Base-by-base conservation (phyloP, 1,140 invertebrate species). In the Andricus grossulariae region DNA sequence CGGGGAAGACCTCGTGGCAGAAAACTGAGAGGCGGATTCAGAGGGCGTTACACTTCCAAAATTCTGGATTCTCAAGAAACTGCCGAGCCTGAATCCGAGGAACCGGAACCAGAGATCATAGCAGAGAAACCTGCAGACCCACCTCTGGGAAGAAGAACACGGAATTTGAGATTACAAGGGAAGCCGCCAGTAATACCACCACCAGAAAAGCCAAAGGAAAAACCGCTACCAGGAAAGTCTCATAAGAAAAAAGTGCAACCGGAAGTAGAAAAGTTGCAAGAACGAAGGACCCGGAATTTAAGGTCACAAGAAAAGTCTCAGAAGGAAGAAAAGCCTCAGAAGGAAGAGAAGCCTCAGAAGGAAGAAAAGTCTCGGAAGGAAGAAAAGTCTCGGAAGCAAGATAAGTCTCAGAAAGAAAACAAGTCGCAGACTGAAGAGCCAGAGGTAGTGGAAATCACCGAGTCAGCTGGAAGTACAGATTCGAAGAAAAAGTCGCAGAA, bases 1-100 rank as follows among this genome's bases (percentile, higher is more conserved):
- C 84, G 86, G 49, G 88, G 88, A 32, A 87, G 89, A 77, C 88
- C 85, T 77, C 90, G 89, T 10, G 85, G 88, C 25, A 86, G 87
- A 75, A 81, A 87, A 50, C 83, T 84, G n/a, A 83, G 82, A 3
- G 76, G 74, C 51, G 79, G 80, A 21, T 83, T 57, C 0, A 73
- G 25, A n/a, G 78, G 21, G 0, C 75, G 15, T 72, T 79, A 50
- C 3, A 50, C 1, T 15, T 60, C 18, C 57, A 78, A 13, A 82
- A 82, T 19, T 75, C 71, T 39, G 7, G 71, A 12, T 73, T 74
- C 10, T 50, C 39, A n/a, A 0, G 75, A 79, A 50, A 55, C 50
- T 25, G 75, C 70, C 0, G 70, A 72, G 4, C 49, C 15, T 7
- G 15, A 79, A 80, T 45, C 73, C 72, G 51, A 10, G 39, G 39